Base-by-base conservation (phyloP, 2,888 invertebrate species). In the Chymomyza fuscimana region DNA sequence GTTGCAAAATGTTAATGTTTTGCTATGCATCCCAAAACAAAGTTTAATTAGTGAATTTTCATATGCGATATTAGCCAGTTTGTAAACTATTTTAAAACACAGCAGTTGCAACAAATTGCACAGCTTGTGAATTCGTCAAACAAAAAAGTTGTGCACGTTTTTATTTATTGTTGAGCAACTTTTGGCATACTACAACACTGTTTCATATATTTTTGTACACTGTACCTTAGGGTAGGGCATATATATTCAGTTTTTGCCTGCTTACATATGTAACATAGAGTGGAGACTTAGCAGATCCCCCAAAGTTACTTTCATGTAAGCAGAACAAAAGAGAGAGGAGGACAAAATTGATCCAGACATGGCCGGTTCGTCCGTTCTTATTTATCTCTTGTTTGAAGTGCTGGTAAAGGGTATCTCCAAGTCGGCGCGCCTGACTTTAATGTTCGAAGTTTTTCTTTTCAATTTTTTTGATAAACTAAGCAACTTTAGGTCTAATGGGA, bases 131-230 rank as follows among this genome's bases (percentile, higher is more conserved):
- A 62, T 59, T 68, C 15, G 51, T 64, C 22, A 22, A 70, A 51
- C 71, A 63, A 22, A 71, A 65, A 65, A 68, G 70, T 32, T 46
- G 51, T 56, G 63, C 56, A 32, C 46, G 51, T 59, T 77, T 76
- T 67, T 63, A 77, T 70, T 77, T 76, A 67, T 77, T 69, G 76
- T 65, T 61, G 10, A 69, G 69, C 63, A 73, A 67, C 36, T 69
- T 76, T 67, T 63, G 32, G 7, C 9, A 46, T 12, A 2, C 40
- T 1, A 12, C 10, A 46, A 46, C 4, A 12, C 12, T 12, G 40
- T 46, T 46, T 46, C 50, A 59, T 58, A 54, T 56, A 54, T 65
- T 46, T 46, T 46, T 46, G 7, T 40, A 65, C 40, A 32, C 32
- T 32, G 9, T 32, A 32, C 32, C 4, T 32, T 5, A 7, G 5